phyloP scores from a whole-genome alignment of 2,113 vertebrate species.

The Proteles cristata region DNA sequence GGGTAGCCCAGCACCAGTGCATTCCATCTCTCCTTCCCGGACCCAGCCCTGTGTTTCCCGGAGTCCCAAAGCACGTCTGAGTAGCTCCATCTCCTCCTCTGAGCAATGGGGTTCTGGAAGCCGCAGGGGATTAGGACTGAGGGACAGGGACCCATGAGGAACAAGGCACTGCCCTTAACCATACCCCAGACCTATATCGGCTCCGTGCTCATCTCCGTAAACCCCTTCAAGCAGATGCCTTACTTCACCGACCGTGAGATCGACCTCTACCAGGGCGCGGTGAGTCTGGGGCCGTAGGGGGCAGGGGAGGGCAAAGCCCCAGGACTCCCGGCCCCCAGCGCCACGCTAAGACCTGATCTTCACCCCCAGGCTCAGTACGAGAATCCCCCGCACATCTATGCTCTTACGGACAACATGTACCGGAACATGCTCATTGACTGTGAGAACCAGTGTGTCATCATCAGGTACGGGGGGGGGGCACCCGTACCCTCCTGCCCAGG shows the following conservation, averaged over 20 bases:
- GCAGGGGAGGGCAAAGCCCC: rapidly evolving
- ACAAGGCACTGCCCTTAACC: conserved; percentile 80
- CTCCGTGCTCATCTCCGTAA: conserved; percentile 96
- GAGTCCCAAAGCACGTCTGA: not conserved
- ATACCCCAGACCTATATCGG: conserved; percentile 94
- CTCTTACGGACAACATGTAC: conserved; percentile 97
- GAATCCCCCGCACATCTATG: conserved; percentile 98
- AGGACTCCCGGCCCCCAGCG: rapidly evolving
- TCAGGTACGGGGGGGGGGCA: conserved; percentile 81
- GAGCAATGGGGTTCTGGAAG: not conserved
- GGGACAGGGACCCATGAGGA: too few species aligned
- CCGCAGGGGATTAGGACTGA: not conserved
- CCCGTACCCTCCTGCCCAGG: not conserved
- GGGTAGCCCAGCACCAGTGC: not conserved
- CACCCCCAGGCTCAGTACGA: conserved; percentile 95
- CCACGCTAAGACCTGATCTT: not conserved
- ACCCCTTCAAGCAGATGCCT: conserved; percentile 99
- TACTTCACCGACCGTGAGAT: conserved; percentile 97
- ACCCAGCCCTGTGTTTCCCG: not conserved
- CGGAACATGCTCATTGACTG: conserved; percentile 98
- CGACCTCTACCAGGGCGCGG: conserved; percentile 97
- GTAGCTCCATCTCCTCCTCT: not conserved
- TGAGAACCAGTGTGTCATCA: conserved; percentile 99
- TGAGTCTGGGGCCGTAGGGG: conserved; percentile 81
- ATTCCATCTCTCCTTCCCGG: not conserved